Percentiles rank a stretch among this genome's conserved stretches.
phyloP scores from a whole-genome alignment of 2,113 vertebrate species.

The Pseudorectes ferrugineus region DNA sequence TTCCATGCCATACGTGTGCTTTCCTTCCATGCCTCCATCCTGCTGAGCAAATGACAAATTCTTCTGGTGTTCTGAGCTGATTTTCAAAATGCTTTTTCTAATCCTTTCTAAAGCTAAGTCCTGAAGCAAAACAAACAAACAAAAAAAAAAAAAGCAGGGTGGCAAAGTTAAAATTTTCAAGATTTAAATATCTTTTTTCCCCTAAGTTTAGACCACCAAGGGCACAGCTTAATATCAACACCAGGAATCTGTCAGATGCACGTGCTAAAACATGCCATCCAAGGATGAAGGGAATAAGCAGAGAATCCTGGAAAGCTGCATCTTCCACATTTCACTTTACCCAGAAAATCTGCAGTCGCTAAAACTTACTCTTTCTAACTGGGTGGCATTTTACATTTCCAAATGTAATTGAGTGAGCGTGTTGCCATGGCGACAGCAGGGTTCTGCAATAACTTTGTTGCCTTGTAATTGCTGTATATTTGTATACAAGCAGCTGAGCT shows the following conservation, averaged over 20 bases:
- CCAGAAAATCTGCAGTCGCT: conserved; percentile 7
- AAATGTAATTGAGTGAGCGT: conserved; percentile 57
- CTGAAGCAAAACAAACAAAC: background rate
- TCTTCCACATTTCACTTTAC: background rate
- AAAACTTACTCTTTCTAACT: conserved; percentile 62
- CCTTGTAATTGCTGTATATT: conserved; percentile 57
- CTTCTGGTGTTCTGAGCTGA: background rate
- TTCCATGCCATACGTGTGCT: background rate
- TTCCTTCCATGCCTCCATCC: background rate
- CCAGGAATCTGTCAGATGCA: fast-evolving
- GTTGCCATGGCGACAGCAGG: conserved; percentile 56
- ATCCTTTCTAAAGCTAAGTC: background rate
- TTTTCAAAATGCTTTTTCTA: background rate
- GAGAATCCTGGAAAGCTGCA: conserved; percentile 1
- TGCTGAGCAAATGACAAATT: background rate
- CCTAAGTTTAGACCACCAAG: background rate
- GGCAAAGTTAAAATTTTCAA: background rate
- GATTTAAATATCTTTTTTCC: background rate
- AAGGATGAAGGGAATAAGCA: background rate
- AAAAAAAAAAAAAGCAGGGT: background rate
- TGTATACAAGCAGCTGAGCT: conserved; percentile 67
- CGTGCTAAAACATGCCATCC: background rate
- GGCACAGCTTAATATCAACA: background rate
- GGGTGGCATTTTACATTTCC: conserved; percentile 67
- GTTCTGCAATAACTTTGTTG: conserved; percentile 68